Evolutionary conservation across 2,113 vertebrate genomes (phyloP).

Genomic region (Strix aluco): DNA sequence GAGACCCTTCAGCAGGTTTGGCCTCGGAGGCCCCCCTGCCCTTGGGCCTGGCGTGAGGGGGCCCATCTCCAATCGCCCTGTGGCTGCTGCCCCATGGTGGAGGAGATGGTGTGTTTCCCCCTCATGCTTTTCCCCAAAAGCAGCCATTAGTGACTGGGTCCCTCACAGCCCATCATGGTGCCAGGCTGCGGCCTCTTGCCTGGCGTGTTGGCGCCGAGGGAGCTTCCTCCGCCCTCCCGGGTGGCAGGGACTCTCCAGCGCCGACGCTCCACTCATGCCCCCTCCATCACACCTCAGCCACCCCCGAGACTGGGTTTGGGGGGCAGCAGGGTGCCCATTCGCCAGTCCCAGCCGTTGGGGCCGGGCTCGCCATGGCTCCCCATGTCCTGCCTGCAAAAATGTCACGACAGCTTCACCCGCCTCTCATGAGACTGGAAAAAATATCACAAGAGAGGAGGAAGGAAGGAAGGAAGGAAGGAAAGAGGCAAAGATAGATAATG

Average conservation of each 20-base stretch:
- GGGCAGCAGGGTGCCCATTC: background rate
- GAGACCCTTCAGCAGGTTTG: background rate
- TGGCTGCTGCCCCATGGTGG: background rate
- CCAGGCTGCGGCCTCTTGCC: background rate
- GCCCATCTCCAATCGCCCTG: background rate
- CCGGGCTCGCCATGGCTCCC: fast-evolving
- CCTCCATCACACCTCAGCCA: background rate
- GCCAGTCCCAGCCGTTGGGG: background rate
- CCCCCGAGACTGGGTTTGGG: background rate
- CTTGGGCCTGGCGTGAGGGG: background rate
- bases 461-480: background rate
- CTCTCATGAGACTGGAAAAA: background rate
- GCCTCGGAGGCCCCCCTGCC: background rate
- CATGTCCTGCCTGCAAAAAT: background rate
- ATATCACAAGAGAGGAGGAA: background rate
- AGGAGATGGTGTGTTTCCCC: fast-evolving
- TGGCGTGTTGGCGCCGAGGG: background rate
- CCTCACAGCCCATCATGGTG: background rate
- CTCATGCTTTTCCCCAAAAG: background rate
- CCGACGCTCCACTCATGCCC: fast-evolving
- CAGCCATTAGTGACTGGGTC: background rate
- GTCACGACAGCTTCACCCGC: background rate
- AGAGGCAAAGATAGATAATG: background rate
- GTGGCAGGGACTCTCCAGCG: background rate
- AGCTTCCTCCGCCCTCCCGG: background rate